Base-by-base conservation (phyloP, 1,140 invertebrate genomes). In the Agrilus planipennis region DNA sequence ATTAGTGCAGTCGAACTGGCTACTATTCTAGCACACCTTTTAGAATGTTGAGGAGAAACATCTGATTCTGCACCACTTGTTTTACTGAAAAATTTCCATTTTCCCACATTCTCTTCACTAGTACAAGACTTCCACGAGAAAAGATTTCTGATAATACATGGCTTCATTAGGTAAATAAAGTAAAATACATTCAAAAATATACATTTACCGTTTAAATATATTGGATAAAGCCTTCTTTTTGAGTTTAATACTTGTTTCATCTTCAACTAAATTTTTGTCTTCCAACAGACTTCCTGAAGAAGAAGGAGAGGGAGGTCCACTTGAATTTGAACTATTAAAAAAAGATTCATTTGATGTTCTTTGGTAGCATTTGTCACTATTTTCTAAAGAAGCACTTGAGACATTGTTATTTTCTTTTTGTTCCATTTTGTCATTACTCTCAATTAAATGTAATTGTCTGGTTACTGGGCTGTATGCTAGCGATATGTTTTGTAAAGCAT, bases 1-100 rank as follows among this genome's bases (percentile, higher is more conserved):
- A 77, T 76, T 10, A 77, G 56, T 3, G 75, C 75, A 15, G 74
- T 70, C 25, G 74, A 76, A 54, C 75, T 76, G 10, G 72, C 73
- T 4, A 76, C 68, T 11, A 36, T 21, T n/a, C n/a, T n/a, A 6
- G 7, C 30, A 17, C 19, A 7, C 9, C 69, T 55, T 46, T 70
- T 65, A 47, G 72, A 70, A 49, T 55, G 53, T 43, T 50, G 39
- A 23, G 56, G 54, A 10, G 57, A 58, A 34, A 16, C 31, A n/a
- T 59, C 58, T 44, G 59, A 48, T 45, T 57, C 61, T 17, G 63
- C 62, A 5, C 55, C 61, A 30, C 59, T 58, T 5, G 51, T 49
- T 43, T 65, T 69, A n/a, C 61, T 59, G 5, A 70, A 70, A n/a
- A 70, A 62, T 46, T 67, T 71, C 55, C 60, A 61, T 0, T 57